Base-by-base conservation (phyloP, 2,113 vertebrate genomes). In the Percopsis transmontana region DNA sequence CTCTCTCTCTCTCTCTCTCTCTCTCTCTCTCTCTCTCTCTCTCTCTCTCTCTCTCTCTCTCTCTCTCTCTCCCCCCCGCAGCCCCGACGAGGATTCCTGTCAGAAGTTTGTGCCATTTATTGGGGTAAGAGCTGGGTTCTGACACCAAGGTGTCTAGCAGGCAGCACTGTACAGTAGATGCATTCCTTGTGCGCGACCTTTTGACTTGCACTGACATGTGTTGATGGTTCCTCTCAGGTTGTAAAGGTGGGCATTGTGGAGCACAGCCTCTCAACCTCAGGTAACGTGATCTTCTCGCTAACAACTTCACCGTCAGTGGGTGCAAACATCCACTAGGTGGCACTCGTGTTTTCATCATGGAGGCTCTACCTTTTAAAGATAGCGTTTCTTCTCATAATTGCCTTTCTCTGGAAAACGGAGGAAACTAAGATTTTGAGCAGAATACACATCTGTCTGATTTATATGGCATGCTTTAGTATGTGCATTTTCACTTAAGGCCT, bases 61-160 rank as follows among this genome's bases (percentile, higher is more conserved):
- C 38, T 52, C 8, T 1, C 45, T 76, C 14, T 80, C 53, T 82
- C 41, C 83, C 39, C 65, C 18, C 74, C 70, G 56, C 83, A 85
- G 95, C 90, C 94, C 94, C 0, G 95, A 97, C 0, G 95, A 97
- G 65, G 95, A 97, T 86, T 97, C 95, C 76, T 96, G 95, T 89
- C 95, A 97, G 93, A 97, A 96, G 83, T 97, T 97, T 81, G 91
- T 97, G 72, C 95, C 95, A 11, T 97, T 96, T 74, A 95, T 97
- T 21, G 95, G 95, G 94, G 95, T 96, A 70, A 80, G 73, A 47
- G 7, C 11, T 27, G 2, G 42, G 39, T 8, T 40, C 11, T 40
- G 39, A 9, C 8, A 8, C n/a, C 54, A 20, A 27, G 1, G 0
- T 44, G 5, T 2, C 12, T 0, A 5, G 27, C 1, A 20, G 1